These are phyloP conservation scores for Epistrophe grossulariae DNA, from an alignment of 2,888 invertebrate genomes.

Conservation along the genomic window DNA sequence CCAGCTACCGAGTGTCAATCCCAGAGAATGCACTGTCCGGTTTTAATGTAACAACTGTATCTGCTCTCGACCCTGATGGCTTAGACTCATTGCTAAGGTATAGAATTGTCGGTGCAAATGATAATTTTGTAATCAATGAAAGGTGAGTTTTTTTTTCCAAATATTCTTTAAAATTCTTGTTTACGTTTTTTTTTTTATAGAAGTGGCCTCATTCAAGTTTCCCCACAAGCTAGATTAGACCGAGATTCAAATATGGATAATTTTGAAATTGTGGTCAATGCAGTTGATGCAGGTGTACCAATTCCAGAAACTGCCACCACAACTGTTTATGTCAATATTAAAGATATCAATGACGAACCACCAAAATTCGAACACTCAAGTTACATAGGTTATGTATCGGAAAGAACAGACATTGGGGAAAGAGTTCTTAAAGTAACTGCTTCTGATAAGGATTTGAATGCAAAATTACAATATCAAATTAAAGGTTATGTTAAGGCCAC, in stretches of 20 bases:
- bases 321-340: conserved; percentile 89
- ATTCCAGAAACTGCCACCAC: conserved; percentile 91
- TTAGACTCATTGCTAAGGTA: conserved; percentile 88
- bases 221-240: conserved; percentile 89
- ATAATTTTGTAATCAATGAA: conserved; percentile 90
- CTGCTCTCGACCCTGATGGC: conserved; percentile 92
- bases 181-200: conserved; percentile 81
- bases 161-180: neutral
- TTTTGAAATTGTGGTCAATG: conserved; percentile 89
- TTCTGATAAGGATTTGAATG: conserved; percentile 88
- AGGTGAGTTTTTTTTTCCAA: conserved; percentile 84
- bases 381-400: conserved; percentile 89
- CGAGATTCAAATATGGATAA: conserved; percentile 88
- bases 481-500: conserved; percentile 88
- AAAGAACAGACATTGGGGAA: conserved; percentile 87
- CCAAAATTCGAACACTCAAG: conserved; percentile 89
- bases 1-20: conserved; percentile 89
- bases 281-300: conserved; percentile 90
- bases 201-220: conserved; percentile 89
- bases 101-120: conserved; percentile 90
- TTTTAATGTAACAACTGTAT: conserved; percentile 88
- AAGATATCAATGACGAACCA: conserved; percentile 92
- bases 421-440: conserved; percentile 88
- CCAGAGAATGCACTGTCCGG: conserved; percentile 89
- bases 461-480: conserved; percentile 88